Conservation (phyloP, 2,888 invertebrate species). For the Athrips mouffetella region DNA sequence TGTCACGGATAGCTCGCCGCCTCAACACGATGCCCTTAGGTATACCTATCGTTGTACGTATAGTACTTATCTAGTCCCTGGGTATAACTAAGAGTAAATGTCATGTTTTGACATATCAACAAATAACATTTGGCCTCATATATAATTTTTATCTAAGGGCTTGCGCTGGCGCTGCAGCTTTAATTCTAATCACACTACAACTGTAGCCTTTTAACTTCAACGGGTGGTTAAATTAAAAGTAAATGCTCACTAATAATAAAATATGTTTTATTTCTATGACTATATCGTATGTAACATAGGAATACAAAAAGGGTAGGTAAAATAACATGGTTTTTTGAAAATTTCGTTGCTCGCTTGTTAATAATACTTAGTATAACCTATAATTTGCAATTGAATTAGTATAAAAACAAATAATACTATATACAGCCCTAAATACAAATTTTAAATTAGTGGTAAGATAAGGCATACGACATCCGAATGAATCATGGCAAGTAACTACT, state of each 20-base stretch:
- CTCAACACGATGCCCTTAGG: too few relatives aligned
- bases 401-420: slow-evolving; percentile 28
- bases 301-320: slow-evolving; percentile 22
- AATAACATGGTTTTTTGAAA: slow-evolving; percentile 24
- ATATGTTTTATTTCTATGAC: slow-evolving; percentile 25
- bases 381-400: slow-evolving; percentile 22
- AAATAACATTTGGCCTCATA: too few relatives aligned
- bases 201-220: too few relatives aligned
- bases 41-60: too few relatives aligned
- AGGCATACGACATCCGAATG: slow-evolving; percentile 36
- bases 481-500: slow-evolving; percentile 34
- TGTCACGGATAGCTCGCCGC: too few relatives aligned
- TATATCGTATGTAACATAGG: too few relatives aligned
- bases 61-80: too few relatives aligned
- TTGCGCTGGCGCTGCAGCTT: too few relatives aligned
- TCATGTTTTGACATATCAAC: too few relatives aligned
- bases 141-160: too few relatives aligned
- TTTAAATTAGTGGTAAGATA: slow-evolving; percentile 49
- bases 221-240: not conserved
- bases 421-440: slow-evolving; percentile 24
- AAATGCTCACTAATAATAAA: not conserved
- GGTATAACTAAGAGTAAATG: too few relatives aligned
- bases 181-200: too few relatives aligned
- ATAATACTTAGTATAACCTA: slow-evolving; percentile 22
- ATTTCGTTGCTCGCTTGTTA: slow-evolving; percentile 25